Evolutionary conservation across 92 coral and sea anemone species (phyloP).

Genomic region (Ricordea florida): DNA sequence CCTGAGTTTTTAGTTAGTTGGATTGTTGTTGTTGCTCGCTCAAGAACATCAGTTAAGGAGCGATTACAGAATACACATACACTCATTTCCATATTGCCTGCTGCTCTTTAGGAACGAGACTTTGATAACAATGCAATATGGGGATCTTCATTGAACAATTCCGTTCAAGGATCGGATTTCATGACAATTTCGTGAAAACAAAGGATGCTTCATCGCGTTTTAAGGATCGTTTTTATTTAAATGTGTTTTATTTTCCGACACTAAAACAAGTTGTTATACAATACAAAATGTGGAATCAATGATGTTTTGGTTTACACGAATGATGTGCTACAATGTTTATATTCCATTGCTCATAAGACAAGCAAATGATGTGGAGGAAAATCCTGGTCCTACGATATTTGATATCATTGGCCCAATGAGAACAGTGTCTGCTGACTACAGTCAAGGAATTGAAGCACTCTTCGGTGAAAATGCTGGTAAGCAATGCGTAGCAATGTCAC

Average conservation of each 20-base stretch:
- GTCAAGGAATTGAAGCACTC: background rate
- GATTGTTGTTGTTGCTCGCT: no score
- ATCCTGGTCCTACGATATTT: background rate
- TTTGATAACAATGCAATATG: no score
- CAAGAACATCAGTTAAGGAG: no score
- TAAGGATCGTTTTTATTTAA: background rate
- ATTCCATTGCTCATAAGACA: no score
- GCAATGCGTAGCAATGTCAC: background rate
- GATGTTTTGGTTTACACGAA: no score
- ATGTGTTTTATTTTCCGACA: background rate
- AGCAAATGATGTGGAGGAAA: background rate
- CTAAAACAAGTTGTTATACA: no score
- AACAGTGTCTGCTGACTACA: background rate
- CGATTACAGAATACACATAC: no score
- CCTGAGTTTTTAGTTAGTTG: no score
- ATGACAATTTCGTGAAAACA: background rate
- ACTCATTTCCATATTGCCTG: no score
- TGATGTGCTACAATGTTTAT: background rate
- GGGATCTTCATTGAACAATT: slow-evolving; percentile 5
- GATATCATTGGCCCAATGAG: background rate
- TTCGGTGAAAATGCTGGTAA: background rate
- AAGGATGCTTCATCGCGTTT: slow-evolving; percentile 1
- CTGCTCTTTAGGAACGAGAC: no score
- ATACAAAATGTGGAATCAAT: no score
- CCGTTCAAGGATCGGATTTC: background rate